Base-by-base conservation (phyloP, 2,888 invertebrate genomes). In the Diachrysia chrysitis region DNA sequence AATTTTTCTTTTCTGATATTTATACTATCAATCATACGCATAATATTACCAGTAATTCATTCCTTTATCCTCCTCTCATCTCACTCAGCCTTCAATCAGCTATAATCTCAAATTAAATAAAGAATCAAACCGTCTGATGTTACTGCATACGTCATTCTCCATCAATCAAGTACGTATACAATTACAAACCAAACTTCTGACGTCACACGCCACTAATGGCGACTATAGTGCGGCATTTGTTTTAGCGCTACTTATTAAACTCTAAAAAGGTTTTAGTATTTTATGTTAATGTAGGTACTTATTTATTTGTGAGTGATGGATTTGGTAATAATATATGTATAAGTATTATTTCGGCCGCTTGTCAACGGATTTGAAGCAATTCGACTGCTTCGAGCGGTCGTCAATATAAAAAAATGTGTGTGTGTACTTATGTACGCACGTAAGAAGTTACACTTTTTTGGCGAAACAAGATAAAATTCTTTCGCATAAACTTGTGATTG, bases 211-310 rank as follows among this genome's bases (percentile, higher is more conserved):
- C 37, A 16, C n/a, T 42, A 42, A 42, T 42, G 42, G 42, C 42
- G 42, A n/a, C n/a, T n/a, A n/a, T n/a, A 42, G n/a, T n/a, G 5
- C 37, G 32, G 16, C 42, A 42, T n/a, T 37, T 42, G 42, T 42
- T 42, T 42, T n/a, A 42, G n/a, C 42, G 16, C 42, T 42, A n/a
- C 42, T 42, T 42, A 42, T n/a, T 42, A n/a, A 42, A 42, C 42
- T 10, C 10, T 42, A 42, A 42, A n/a, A 6, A 42, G 42, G 42
- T 42, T 42, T 42, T 6, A 37, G n/a, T 42, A 4, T 7, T 42
- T 42, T 42, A 42, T 42, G 42, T 42, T 16, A 42, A 42, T 42
- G 6, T n/a, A n/a, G n/a, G n/a, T 42, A 42, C 3, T 37, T 16
- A 16, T 2, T 14, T n/a, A n/a, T n/a, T 42, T 4, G 5, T 6